phyloP scores from a whole-genome alignment of 2,797 vertebrate genomes.

The Pseudopleuronectes americanus region DNA sequence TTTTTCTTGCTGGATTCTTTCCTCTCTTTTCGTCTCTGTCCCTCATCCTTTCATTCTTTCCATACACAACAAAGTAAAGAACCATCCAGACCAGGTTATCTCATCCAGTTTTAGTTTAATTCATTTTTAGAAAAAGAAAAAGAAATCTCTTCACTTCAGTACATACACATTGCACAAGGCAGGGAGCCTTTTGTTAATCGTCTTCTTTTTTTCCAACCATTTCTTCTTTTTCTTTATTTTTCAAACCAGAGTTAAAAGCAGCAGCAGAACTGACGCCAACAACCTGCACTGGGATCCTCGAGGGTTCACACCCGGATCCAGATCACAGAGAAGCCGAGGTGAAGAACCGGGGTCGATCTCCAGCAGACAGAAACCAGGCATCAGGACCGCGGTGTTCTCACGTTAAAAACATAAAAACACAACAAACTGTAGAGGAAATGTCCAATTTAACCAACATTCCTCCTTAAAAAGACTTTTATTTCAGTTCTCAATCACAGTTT shows the following conservation, averaged over 20 bases:
- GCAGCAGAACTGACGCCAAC: conserved; percentile 66
- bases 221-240: conserved; percentile 29
- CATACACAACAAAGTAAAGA: not conserved
- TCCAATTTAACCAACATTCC: conserved; percentile 2
- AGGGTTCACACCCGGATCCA: conserved; percentile 34
- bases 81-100: conserved; percentile 4
- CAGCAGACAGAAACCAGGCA: conserved; percentile 55
- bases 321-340: conserved; percentile 20
- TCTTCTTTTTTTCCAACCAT: conserved; percentile 22
- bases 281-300: conserved; percentile 57
- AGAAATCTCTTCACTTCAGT: conserved; percentile 71
- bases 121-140: conserved; percentile 65
- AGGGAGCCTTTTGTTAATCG: conserved; percentile 38
- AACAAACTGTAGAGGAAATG: not conserved
- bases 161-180: conserved; percentile 76
- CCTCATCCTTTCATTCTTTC: not conserved
- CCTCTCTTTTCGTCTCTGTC: too few relatives aligned
- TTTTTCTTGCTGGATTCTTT: too few relatives aligned
- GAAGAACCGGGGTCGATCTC: conserved; percentile 36
- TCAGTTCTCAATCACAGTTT: not conserved
- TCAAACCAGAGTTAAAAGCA: conserved; percentile 67
- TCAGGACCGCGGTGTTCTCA: not conserved
- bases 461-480: not conserved
- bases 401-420: not conserved
- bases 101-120: conserved; percentile 76